phyloP scores from a whole-genome alignment of 2,113 vertebrate genomes.

The Mugil cephalus region DNA sequence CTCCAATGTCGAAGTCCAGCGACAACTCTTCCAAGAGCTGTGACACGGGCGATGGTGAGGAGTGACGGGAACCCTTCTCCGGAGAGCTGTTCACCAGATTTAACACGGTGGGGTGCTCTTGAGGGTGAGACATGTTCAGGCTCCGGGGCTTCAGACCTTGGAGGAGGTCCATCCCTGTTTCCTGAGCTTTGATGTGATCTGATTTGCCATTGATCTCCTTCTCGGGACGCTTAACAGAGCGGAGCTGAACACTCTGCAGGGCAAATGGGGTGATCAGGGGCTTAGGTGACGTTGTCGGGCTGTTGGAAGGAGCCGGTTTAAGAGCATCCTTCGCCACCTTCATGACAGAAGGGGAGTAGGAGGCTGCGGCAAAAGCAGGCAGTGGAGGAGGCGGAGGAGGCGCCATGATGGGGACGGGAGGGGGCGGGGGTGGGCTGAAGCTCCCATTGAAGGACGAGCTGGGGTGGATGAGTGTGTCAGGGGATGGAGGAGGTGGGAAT shows the following conservation, averaged over 20 bases:
- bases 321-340: constrained; percentile 79
- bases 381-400: constrained; percentile 66
- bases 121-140: constrained; percentile 74
- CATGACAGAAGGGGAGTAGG: constrained; percentile 79
- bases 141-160: constrained; percentile 70
- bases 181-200: constrained; percentile 77
- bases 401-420: constrained; percentile 50
- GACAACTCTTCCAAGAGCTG: constrained; percentile 76
- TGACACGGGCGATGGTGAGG: constrained; percentile 79
- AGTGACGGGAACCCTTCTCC: constrained; percentile 59
- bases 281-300: constrained; percentile 79
- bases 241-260: constrained; percentile 91
- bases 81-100: constrained; percentile 34
- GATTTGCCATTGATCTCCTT: constrained; percentile 63
- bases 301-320: constrained; percentile 48
- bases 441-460: constrained; percentile 72
- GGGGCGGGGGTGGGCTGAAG: constrained; percentile 76
- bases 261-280: constrained; percentile 91
- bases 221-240: constrained; percentile 85
- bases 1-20: constrained; percentile 51
- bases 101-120: constrained; percentile 62
- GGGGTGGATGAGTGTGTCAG: constrained; percentile 81
- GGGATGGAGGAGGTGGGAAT: constrained; percentile 87
- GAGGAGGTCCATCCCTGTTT: constrained; percentile 74
- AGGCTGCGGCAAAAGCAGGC: constrained; percentile 59